Evolutionary conservation across 1,140 invertebrate genomes (phyloP), one percentile per base, ranked within the genome.

Genomic region (Diprion similis): DNA sequence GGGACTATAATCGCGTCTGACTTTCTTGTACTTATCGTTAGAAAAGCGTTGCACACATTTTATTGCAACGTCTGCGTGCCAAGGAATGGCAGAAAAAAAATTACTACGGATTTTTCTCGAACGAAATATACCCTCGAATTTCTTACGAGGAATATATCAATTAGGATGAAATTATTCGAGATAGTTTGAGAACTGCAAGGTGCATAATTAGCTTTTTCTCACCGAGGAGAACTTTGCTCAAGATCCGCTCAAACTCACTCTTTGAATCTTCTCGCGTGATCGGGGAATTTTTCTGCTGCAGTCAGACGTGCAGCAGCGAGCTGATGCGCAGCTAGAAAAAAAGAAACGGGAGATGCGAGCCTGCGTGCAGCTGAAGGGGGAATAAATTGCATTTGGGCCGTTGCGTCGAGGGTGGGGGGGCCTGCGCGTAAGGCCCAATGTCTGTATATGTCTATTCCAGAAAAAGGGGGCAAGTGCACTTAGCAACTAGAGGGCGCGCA

Each of bases 351-450:
- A 78, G 80, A 80, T 79, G 79, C 78, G 77, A 71, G 77, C 72
- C 66, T 66, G 70, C 18, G 68, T 46, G 69, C 71, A 66, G 70
- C 74, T 74, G 76, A 78, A 76, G 77, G 77, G 72, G 78, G 81
- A 83, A 81, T 82, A 86, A 84, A 84, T 86, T 83, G 85, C 83
- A 86, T 86, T 84, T 86, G 82, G 83, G 83, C 79, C 82, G 81
- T 84, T 85, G 83, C 83, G 84, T 80, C 80, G 78, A 72, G 76
- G 76, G 75, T 78, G 74, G 78, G 78, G 78, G 76, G 72, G 71
- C 72, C 70, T 45, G 47, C 45, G 45, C 70, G 66, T 71, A 76
- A 77, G 75, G 74, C 68, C 46, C 64, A 75, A 71, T 74, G 74
- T 73, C 69, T 75, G 66, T 74, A 48, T 73, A 77, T 74, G 72